Evolutionary conservation across 2,797 vertebrate genomes (phyloP).

Genomic region (Bucorvus abyssinicus): DNA sequence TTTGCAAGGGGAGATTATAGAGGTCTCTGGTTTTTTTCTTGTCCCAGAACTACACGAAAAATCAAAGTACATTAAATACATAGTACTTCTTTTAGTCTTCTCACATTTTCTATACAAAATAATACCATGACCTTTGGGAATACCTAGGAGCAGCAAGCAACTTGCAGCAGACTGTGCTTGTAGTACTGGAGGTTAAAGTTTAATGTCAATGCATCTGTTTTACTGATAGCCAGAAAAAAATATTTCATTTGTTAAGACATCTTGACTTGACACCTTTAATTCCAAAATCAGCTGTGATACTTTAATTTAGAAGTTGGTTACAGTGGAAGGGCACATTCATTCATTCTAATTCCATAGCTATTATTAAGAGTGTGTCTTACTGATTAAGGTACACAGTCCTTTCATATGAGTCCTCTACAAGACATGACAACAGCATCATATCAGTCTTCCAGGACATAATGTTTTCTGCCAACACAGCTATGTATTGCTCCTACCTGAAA

Average conservation of each 20-base stretch:
- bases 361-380: neutral
- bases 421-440: neutral
- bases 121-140: neutral
- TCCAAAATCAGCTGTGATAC: neutral
- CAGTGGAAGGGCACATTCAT: rapidly evolving
- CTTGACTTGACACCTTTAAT: neutral
- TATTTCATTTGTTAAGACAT: neutral
- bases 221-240: neutral
- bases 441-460: neutral
- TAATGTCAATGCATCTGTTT: neutral
- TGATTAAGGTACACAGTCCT: neutral
- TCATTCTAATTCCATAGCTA: neutral
- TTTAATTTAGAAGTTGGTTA: neutral
- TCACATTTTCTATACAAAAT: neutral
- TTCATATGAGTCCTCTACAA: neutral
- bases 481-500: neutral
- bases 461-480: neutral
- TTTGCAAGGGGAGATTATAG: neutral
- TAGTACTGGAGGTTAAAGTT: neutral
- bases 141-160: neutral
- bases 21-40: neutral
- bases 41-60: neutral
- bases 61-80: neutral
- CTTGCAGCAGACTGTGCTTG: neutral
- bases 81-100: neutral